phyloP scores from a whole-genome alignment of 1,140 invertebrate species.

The Dendrolimus punctatus region DNA sequence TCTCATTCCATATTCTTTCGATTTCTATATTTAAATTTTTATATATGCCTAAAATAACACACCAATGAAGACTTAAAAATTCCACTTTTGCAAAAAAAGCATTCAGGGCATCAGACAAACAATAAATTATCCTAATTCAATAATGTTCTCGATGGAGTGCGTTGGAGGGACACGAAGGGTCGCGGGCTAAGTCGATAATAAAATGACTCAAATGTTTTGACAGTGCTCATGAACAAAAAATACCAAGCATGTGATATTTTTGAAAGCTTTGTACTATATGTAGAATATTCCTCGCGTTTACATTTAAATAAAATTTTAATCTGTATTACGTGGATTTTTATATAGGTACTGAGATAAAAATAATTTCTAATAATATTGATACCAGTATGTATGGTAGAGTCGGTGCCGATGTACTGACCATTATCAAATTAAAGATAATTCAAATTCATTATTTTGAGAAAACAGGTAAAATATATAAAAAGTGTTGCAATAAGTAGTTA shows the following conservation, averaged over 20 bases:
- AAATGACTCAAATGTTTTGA: slow-evolving; percentile 26
- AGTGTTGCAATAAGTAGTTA: too few relatives aligned
- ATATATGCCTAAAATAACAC: background rate
- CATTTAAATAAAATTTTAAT: background rate
- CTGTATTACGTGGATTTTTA: background rate
- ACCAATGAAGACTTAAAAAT: slow-evolving; percentile 7
- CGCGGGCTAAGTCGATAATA: slow-evolving; percentile 31
- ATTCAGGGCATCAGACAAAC: slow-evolving; percentile 26
- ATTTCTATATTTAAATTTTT: too few relatives aligned
- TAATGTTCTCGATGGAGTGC: slow-evolving; percentile 15
- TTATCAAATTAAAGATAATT: too few relatives aligned
- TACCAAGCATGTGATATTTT: background rate
- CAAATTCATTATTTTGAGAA: too few relatives aligned
- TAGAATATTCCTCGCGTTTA: too few relatives aligned
- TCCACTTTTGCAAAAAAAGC: slow-evolving; percentile 15
- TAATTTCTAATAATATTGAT: too few relatives aligned
- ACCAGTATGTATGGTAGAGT: too few relatives aligned
- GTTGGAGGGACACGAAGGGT: slow-evolving; percentile 18
- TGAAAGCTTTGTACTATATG: too few relatives aligned
- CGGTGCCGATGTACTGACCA: too few relatives aligned
- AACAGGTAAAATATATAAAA: too few relatives aligned
- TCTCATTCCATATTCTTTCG: too few relatives aligned
- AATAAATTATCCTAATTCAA: slow-evolving; percentile 35
- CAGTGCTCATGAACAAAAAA: slow-evolving; percentile 14
- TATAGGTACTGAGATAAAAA: too few relatives aligned